phyloP scores from a whole-genome alignment of 2,888 invertebrate species.

The Lepeophtheirus nordmannii region DNA sequence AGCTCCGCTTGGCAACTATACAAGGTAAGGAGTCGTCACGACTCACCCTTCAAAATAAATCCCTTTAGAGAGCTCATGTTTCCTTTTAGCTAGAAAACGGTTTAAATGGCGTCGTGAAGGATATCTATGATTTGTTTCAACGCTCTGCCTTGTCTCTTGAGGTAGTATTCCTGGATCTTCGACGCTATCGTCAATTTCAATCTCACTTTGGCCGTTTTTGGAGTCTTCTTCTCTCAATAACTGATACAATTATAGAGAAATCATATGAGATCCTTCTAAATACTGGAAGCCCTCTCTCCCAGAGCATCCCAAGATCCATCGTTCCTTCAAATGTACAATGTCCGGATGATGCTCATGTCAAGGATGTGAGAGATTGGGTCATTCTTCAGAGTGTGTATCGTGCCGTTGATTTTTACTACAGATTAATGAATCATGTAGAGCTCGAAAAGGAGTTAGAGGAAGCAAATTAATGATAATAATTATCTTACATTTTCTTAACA shows the following conservation, averaged over 20 bases:
- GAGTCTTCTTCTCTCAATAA: not conserved
- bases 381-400: not conserved
- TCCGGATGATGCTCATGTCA: not conserved
- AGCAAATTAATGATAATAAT: no score
- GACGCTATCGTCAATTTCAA: not conserved
- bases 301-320: not conserved
- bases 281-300: not conserved
- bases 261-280: not conserved
- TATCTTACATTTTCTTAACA: no score
- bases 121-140: no score
- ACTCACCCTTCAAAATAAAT: no score
- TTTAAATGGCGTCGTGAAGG: no score
- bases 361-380: not conserved
- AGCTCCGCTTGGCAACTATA: not conserved
- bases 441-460: no score
- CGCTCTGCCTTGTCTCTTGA: no score
- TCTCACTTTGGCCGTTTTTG: not conserved
- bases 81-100: no score
- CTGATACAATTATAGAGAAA: not conserved
- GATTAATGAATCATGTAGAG: not conserved
- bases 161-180: not conserved
- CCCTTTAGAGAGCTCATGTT: no score
- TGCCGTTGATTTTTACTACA: not conserved
- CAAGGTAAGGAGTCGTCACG: no score
- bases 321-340: not conserved